A percentile compares a stretch with the other conserved stretches of the same genome.
These are phyloP conservation scores for Parasteatoda lunata DNA, from an alignment of 2,888 invertebrate genomes.

Conservation along the genomic window DNA sequence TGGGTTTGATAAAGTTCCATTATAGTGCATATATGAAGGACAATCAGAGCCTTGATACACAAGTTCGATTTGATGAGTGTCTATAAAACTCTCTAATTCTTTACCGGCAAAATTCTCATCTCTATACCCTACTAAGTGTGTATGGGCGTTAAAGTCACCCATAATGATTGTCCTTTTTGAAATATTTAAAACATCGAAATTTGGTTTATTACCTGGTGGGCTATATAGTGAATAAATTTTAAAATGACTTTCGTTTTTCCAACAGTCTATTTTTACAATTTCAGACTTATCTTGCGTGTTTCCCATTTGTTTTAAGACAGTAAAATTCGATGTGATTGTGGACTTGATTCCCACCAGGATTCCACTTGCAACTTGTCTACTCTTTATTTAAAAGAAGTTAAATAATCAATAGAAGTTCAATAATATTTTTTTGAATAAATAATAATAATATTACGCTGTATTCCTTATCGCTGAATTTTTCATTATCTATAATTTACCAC, in stretches of 20 bases:
- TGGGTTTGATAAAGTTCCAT: no score
- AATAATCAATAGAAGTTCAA: no score
- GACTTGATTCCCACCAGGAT: neutral
- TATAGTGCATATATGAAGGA: no score
- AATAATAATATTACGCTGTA: no score
- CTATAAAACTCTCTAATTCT: slow-evolving; percentile 6
- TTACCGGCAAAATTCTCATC: slow-evolving; percentile 11
- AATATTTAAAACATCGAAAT: slow-evolving; percentile 11
- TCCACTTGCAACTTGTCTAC: neutral
- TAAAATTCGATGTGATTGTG: slow-evolving; percentile 7
- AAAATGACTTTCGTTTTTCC: slow-evolving; percentile 1
- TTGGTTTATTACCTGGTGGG: slow-evolving; percentile 13
- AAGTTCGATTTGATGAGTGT: neutral
- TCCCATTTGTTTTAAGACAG: neutral
- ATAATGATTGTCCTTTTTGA: slow-evolving; percentile 10
- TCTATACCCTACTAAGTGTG: slow-evolving; percentile 1
- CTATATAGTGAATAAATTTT: slow-evolving; percentile 9
- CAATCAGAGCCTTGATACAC: no score
- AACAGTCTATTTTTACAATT: slow-evolving; percentile 8
- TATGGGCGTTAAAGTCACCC: slow-evolving; percentile 17
- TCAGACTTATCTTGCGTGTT: neutral
- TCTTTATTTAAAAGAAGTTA: no score
- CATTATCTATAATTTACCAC: no score
- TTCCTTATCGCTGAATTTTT: no score
- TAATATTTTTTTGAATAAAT: no score